phyloP scores from a whole-genome alignment of 2,888 invertebrate genomes.

The Amphipoea lucens region DNA sequence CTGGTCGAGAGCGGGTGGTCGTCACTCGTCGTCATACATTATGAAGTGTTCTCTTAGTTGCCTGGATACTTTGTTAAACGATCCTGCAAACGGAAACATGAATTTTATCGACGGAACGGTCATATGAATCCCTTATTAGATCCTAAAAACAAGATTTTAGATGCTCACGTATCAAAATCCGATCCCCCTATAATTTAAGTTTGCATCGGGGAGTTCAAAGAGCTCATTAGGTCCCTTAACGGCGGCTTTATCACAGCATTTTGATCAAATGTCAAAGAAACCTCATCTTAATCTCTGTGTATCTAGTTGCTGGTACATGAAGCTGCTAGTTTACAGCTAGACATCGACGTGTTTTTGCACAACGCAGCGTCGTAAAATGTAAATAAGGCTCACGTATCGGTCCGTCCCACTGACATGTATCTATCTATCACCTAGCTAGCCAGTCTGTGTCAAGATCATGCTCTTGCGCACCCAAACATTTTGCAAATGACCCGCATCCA shows the following conservation, averaged over 20 bases:
- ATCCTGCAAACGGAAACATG: background rate
- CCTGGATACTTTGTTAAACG: constrained; percentile 1
- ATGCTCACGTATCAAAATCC: constrained; percentile 10
- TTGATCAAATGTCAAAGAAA: constrained; percentile 33
- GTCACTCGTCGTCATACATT: constrained; percentile 28
- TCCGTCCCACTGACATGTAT: constrained; percentile 75
- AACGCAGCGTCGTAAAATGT: constrained; percentile 70
- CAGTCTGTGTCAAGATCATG: constrained; percentile 79
- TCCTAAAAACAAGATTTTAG: constrained; percentile 6
- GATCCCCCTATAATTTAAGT: constrained; percentile 13
- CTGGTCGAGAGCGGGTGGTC: constrained; percentile 43
- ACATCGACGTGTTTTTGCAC: constrained; percentile 67
- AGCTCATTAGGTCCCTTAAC: constrained; percentile 17
- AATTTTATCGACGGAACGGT: background rate
- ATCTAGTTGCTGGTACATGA: constrained; percentile 42
- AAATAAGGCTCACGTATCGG: constrained; percentile 71
- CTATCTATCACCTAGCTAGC: constrained; percentile 72
- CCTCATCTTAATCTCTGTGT: constrained; percentile 27
- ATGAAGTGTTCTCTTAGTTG: background rate
- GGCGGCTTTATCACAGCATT: constrained; percentile 10
- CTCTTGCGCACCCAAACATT: constrained; percentile 71
- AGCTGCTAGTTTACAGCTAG: constrained; percentile 55
- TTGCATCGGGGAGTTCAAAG: constrained; percentile 29
- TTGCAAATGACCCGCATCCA: constrained; percentile 72
- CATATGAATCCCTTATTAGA: background rate